phyloP scores from a whole-genome alignment of 2,113 vertebrate species.

The Ammospiza caudacuta region DNA sequence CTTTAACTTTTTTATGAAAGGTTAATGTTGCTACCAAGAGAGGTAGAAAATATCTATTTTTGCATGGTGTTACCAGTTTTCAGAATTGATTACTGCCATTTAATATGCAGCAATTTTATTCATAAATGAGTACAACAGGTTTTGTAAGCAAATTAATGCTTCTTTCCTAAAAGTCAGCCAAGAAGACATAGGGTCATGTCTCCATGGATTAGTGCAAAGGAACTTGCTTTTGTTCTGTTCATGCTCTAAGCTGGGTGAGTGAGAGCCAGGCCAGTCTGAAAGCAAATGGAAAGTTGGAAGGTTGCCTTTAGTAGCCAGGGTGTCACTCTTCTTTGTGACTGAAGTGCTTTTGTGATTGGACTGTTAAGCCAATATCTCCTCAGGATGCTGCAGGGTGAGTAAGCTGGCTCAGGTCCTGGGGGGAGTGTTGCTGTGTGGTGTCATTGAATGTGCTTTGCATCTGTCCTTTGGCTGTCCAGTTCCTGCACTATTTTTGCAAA shows the following conservation, averaged over 20 bases:
- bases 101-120: neutral
- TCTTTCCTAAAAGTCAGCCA: neutral
- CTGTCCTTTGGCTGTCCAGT: neutral
- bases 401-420: neutral
- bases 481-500: neutral
- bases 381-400: neutral
- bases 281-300: neutral
- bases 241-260: neutral
- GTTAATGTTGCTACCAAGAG: neutral
- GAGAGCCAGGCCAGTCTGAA: neutral
- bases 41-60: neutral
- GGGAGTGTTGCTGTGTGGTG: fast-evolving
- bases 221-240: neutral
- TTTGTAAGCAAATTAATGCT: neutral
- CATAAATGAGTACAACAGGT: neutral
- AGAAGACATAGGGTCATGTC: neutral
- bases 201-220: neutral
- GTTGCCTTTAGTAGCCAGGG: neutral
- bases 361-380: neutral
- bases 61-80: neutral
- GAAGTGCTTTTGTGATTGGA: neutral
- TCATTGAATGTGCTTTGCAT: neutral
- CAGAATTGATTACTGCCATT: neutral
- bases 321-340: neutral
- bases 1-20: neutral